phyloP scores from a whole-genome alignment of 2,797 vertebrate species.

The Catostomus latipinnis region DNA sequence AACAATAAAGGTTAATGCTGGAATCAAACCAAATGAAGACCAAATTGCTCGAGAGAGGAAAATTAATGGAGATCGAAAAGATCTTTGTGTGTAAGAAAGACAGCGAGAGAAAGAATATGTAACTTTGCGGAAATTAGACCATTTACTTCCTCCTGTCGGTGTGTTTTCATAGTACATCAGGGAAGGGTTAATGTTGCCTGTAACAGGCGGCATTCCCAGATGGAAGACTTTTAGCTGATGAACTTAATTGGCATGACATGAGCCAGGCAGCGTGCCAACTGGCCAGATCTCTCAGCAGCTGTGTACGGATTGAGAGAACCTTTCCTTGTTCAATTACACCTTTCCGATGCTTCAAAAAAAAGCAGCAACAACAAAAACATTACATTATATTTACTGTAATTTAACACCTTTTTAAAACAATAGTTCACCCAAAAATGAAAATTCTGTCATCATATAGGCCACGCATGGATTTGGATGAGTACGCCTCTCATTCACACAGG shows the following conservation, averaged over 20 bases:
- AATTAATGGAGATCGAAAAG: conserved; percentile 6
- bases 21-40: conserved; percentile 47
- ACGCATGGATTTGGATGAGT: not conserved
- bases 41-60: conserved; percentile 5
- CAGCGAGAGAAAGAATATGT: conserved; percentile 1
- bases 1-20: conserved; percentile 36
- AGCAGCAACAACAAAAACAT: conserved; percentile 26
- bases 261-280: conserved; percentile 66
- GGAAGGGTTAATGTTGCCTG: conserved; percentile 69
- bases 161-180: conserved; percentile 53
- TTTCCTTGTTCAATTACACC: conserved; percentile 41
- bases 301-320: conserved; percentile 33
- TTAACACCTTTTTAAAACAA: conserved; percentile 13
- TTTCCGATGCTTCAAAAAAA: conserved; percentile 1
- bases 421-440: not conserved
- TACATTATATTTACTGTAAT: not conserved
- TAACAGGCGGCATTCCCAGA: conserved; percentile 67
- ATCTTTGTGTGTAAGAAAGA: conserved; percentile 12
- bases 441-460: not conserved
- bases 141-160: conserved; percentile 29
- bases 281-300: conserved; percentile 59
- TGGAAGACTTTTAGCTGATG: conserved; percentile 73
- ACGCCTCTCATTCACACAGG: too few relatives aligned
- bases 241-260: conserved; percentile 75
- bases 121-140: not conserved